These are phyloP conservation scores for Mythimna loreyi DNA, from an alignment of 2,888 invertebrate species.

Conservation along the genomic window DNA sequence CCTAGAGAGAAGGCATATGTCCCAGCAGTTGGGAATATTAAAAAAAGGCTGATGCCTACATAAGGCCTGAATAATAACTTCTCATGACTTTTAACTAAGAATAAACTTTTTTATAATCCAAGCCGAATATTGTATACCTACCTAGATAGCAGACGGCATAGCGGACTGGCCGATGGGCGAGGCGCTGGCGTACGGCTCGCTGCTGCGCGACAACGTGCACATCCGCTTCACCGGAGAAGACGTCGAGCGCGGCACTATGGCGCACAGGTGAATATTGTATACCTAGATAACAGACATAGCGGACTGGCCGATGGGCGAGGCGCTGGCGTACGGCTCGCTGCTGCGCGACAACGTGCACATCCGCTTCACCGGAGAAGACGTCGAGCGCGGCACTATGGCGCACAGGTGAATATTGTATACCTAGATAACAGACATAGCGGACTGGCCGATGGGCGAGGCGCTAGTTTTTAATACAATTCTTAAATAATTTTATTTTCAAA, in stretches of 20 bases:
- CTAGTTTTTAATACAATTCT: constrained; percentile 86
- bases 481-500: too few species aligned
- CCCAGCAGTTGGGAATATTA: too few species aligned
- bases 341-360: constrained; percentile 94
- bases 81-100: too few species aligned
- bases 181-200: constrained; percentile 94
- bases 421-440: constrained; percentile 90
- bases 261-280: constrained; percentile 82
- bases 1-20: too few species aligned
- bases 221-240: constrained; percentile 95
- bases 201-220: constrained; percentile 94
- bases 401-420: constrained; percentile 79
- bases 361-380: constrained; percentile 94
- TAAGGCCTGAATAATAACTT: too few species aligned
- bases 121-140: not conserved
- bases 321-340: constrained; percentile 94
- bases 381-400: constrained; percentile 95
- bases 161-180: constrained; percentile 96
- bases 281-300: constrained; percentile 88
- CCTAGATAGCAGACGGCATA: constrained; percentile 88
- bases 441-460: constrained; percentile 96
- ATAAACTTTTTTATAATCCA: too few species aligned
- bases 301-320: constrained; percentile 96
- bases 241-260: constrained; percentile 95
- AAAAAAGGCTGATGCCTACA: too few species aligned